Evolutionary conservation across 2,888 invertebrate genomes (phyloP).

Genomic region (Acanthosepion pharaonis): DNA sequence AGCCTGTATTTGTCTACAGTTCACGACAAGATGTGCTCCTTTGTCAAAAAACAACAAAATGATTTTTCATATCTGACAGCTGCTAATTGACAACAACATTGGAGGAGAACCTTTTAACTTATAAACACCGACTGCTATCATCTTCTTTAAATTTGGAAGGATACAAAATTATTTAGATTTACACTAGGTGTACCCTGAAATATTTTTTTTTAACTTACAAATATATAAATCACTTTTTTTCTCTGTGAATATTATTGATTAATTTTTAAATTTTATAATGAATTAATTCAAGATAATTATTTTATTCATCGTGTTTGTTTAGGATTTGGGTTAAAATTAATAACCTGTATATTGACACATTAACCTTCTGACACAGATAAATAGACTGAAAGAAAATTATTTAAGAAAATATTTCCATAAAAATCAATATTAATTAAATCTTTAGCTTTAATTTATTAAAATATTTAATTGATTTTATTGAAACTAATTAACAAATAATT

Average conservation of each 20-base stretch:
- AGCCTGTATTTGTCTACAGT: background rate
- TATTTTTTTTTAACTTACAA: background rate
- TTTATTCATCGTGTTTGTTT: background rate
- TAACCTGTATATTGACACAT: background rate
- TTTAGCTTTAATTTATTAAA: background rate
- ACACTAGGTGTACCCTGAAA: background rate
- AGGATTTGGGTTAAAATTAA: background rate
- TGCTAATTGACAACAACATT: background rate
- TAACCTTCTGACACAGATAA: background rate
- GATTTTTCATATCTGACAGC: slow-evolving; percentile 16
- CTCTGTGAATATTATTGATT: background rate
- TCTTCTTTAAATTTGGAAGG: background rate
- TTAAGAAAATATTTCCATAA: background rate
- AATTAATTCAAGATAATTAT: background rate
- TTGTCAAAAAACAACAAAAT: background rate
- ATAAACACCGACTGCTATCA: background rate
- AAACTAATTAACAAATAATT: too few species aligned
- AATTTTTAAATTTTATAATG: background rate
- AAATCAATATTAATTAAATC: background rate
- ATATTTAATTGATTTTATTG: too few species aligned
- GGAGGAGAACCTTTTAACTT: background rate
- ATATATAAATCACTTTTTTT: background rate
- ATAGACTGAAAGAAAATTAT: background rate
- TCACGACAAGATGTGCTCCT: background rate
- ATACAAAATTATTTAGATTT: background rate